These are phyloP conservation scores for Venustaconcha ellipsiformis DNA, from an alignment of 1,140 invertebrate species.

Conservation along the genomic window DNA sequence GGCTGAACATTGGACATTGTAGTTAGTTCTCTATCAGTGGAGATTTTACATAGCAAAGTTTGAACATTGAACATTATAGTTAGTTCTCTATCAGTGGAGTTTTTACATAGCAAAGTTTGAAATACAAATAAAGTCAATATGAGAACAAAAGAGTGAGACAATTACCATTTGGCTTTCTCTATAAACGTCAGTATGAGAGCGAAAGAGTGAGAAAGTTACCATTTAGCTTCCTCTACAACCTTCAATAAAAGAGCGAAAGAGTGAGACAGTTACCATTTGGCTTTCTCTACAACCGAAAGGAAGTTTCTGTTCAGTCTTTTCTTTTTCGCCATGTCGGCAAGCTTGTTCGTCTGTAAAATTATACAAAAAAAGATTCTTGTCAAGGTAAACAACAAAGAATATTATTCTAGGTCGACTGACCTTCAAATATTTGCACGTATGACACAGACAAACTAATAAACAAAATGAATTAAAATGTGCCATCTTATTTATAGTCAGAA, in stretches of 20 bases:
- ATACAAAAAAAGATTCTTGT: not conserved
- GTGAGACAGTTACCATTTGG: conserved; percentile 46
- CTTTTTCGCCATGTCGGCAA: conserved; percentile 52
- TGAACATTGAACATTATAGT: not conserved
- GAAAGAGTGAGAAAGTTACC: conserved; percentile 31
- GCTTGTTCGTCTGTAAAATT: conserved; percentile 48
- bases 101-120: not conserved
- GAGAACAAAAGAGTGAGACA: not conserved
- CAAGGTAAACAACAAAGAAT: no score
- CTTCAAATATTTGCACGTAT: no score
- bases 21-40: not conserved
- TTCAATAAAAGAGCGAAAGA: no score
- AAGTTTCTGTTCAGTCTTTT: conserved; percentile 56
- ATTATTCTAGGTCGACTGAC: no score
- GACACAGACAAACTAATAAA: no score
- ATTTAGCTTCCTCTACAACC: conserved; percentile 55
- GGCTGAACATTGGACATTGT: no score
- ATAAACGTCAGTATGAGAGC: no score
- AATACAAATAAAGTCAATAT: not conserved
- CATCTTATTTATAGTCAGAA: no score
- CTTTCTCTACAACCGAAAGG: conserved; percentile 55
- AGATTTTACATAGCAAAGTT: not conserved
- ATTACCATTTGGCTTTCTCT: conserved; percentile 56
- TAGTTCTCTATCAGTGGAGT: not conserved
- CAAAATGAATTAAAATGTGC: no score